Evolutionary conservation across 2,888 invertebrate species (phyloP).

Genomic region (Neria commutata): DNA sequence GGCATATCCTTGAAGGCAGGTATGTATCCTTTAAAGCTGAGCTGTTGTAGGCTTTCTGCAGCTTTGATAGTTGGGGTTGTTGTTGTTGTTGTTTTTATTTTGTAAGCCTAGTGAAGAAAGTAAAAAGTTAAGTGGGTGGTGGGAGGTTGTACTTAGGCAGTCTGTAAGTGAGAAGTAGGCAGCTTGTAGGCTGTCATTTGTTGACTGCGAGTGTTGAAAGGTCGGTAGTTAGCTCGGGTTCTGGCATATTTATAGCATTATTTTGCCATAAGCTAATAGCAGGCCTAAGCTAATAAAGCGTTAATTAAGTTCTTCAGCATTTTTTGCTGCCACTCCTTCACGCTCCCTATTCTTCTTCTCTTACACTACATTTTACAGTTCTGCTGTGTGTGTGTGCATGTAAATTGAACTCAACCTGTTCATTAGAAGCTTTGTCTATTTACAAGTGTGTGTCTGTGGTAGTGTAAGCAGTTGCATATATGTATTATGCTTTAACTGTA

Average conservation of each 20-base stretch:
- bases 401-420: too few relatives aligned
- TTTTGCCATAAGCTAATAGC: slow-evolving; percentile 7
- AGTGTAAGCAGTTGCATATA: slow-evolving; percentile 1
- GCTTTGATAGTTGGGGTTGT: neutral
- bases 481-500: neutral
- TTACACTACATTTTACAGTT: too few relatives aligned
- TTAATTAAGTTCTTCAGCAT: slow-evolving; percentile 45
- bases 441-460: slow-evolving; percentile 3
- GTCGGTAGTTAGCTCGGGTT: neutral
- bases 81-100: neutral
- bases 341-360: neutral
- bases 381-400: too few relatives aligned
- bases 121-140: too few relatives aligned
- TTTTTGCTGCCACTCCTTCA: slow-evolving; percentile 15
- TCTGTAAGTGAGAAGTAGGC: too few relatives aligned
- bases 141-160: too few relatives aligned
- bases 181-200: too few relatives aligned
- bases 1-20: neutral
- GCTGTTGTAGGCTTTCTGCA: neutral
- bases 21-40: neutral
- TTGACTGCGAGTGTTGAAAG: too few relatives aligned
- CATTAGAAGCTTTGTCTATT: neutral
- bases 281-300: slow-evolving; percentile 43
- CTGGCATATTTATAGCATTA: neutral
- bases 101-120: too few relatives aligned